phyloP scores from a whole-genome alignment of 2,888 invertebrate genomes.

The Limnephilus rhombicus region DNA sequence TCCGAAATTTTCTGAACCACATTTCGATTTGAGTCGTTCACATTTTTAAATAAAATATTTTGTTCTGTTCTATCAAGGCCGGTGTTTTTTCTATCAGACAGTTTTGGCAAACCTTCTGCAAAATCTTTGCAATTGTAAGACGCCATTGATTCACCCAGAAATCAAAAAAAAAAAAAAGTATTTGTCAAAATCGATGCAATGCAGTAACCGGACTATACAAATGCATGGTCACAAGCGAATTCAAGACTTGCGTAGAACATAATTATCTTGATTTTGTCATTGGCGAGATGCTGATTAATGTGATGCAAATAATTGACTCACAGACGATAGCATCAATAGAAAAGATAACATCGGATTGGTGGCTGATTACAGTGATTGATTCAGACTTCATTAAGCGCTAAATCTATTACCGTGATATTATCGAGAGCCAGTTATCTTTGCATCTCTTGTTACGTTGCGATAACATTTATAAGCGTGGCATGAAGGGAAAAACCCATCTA shows the following conservation, averaged over 20 bases:
- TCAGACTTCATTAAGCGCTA: not conserved
- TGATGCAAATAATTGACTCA: not conserved
- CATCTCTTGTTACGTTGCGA: not conserved
- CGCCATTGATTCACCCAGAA: too few relatives aligned
- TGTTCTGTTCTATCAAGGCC: too few relatives aligned
- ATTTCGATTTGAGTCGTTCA: too few relatives aligned
- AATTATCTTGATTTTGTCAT: too few relatives aligned
- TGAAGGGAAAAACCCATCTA: not conserved
- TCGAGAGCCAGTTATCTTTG: not conserved
- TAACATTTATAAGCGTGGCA: not conserved
- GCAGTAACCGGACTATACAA: not conserved
- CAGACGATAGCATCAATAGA: not conserved
- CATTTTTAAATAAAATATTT: too few relatives aligned
- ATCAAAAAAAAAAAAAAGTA: not conserved
- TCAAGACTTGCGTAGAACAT: not conserved
- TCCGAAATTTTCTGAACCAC: too few relatives aligned
- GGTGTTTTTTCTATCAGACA: too few relatives aligned
- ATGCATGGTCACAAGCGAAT: not conserved
- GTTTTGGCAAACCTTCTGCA: too few relatives aligned
- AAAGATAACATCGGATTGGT: not conserved
- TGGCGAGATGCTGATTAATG: not conserved
- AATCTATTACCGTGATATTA: not conserved
- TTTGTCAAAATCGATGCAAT: not conserved
- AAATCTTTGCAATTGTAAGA: too few relatives aligned
- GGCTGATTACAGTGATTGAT: not conserved